phyloP scores from a whole-genome alignment of 2,113 vertebrate species.

The Thymallus thymallus region DNA sequence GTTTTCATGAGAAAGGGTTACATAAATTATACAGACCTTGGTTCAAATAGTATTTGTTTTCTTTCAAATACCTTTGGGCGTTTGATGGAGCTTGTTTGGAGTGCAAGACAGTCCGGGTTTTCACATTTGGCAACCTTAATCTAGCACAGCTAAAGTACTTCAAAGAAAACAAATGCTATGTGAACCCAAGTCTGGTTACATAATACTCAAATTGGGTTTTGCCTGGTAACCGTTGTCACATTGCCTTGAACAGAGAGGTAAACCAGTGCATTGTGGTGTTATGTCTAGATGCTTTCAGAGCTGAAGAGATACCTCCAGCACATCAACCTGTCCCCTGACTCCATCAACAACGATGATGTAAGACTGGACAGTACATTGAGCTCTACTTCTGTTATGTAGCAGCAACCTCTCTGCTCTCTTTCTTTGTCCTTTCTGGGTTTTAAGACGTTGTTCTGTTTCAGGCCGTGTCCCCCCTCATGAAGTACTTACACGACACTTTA shows the following conservation, averaged over 20 bases:
- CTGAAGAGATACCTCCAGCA: slow-evolving; percentile 85
- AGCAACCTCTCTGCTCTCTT: not conserved
- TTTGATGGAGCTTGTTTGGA: too few species aligned
- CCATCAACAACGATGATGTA: slow-evolving; percentile 87
- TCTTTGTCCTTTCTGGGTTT: too few species aligned
- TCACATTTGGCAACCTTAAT: too few species aligned
- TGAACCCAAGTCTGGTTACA: too few species aligned
- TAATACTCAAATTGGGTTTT: not conserved
- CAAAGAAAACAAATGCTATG: too few species aligned
- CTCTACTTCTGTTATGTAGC: not conserved
- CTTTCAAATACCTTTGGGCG: too few species aligned
- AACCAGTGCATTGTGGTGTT: not conserved
- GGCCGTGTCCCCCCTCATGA: slow-evolving; percentile 86
- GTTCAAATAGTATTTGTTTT: too few species aligned
- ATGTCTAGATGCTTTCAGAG: slow-evolving; percentile 81
- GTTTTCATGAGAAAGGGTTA: too few species aligned
- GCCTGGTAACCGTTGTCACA: not conserved
- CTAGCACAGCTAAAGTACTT: too few species aligned
- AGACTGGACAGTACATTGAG: slow-evolving; percentile 24
- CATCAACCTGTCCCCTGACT: slow-evolving; percentile 87
- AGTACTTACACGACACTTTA: slow-evolving; percentile 84
- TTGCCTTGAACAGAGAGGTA: not conserved
- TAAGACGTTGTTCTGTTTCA: slow-evolving; percentile 43
- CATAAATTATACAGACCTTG: too few species aligned
- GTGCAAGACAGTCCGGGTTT: too few species aligned